Conservation (phyloP, 2,888 invertebrate species). For the Nomada goodeniana region DNA sequence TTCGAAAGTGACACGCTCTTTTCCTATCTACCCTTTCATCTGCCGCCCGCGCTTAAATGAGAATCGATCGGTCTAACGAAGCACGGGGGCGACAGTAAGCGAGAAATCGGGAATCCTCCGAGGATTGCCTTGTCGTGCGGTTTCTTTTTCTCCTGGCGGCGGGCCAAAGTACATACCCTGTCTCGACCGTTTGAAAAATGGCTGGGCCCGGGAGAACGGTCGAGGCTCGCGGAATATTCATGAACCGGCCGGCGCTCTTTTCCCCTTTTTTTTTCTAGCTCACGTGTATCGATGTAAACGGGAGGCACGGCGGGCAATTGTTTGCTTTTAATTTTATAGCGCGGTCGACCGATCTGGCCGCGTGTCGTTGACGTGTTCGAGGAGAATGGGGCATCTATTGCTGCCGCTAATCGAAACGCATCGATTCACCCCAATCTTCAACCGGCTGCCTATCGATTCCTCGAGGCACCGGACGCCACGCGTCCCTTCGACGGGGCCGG, state of each 20-base stretch:
- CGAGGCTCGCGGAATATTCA: conserved; percentile 49
- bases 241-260: conserved; percentile 19
- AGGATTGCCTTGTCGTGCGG: conserved; percentile 19
- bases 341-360: conserved; percentile 2
- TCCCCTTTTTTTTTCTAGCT: background rate
- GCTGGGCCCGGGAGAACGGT: conserved; percentile 18
- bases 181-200: conserved; percentile 52
- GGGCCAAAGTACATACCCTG: conserved; percentile 46
- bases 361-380: conserved; percentile 14
- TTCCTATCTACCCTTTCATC: background rate
- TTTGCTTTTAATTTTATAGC: conserved; percentile 49
- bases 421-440: background rate
- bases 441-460: background rate
- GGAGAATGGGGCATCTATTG: background rate
- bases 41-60: background rate
- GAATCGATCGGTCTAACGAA: conserved; percentile 35
- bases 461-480: background rate
- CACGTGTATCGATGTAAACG: conserved; percentile 34
- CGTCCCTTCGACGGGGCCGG: too few species aligned
- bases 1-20: conserved; percentile 19
- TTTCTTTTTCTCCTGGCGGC: conserved; percentile 45
- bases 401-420: conserved; percentile 10
- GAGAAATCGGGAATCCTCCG: conserved; percentile 46
- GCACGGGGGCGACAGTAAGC: conserved; percentile 42
- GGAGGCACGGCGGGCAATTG: conserved; percentile 28